phyloP scores from a whole-genome alignment of 2,797 vertebrate species.

The Lithobates pipiens region DNA sequence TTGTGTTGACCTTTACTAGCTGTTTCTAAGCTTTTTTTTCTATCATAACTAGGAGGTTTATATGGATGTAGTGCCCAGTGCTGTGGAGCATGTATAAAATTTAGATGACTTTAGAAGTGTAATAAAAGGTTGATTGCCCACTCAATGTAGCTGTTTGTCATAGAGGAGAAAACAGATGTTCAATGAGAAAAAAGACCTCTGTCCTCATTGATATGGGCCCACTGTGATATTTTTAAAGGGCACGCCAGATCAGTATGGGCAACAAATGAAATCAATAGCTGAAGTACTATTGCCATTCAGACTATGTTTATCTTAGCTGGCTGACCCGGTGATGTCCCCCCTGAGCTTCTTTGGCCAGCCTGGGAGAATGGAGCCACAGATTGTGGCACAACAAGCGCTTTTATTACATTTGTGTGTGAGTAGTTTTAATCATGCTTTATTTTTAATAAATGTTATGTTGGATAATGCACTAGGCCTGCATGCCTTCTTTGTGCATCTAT shows the following conservation, averaged over 20 bases:
- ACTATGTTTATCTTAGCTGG: no score
- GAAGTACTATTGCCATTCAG: not conserved
- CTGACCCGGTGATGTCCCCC: no score
- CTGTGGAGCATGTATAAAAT: constrained; percentile 16
- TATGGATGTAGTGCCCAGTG: constrained; percentile 10
- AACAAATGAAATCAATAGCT: not conserved
- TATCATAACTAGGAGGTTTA: constrained; percentile 31
- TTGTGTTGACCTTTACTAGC: constrained; percentile 47
- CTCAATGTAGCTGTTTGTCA: constrained; percentile 2
- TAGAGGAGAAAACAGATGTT: not conserved
- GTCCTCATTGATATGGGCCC: not conserved
- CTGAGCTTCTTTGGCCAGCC: no score
- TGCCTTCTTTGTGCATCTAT: no score
- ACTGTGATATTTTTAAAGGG: not conserved
- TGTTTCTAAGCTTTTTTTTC: constrained; percentile 14
- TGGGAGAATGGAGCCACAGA: no score
- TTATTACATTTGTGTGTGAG: no score
- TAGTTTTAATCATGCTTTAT: no score
- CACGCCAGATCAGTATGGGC: no score
- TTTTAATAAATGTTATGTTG: no score
- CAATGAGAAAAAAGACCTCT: not conserved
- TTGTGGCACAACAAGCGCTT: no score
- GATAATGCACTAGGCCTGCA: no score
- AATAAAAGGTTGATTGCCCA: constrained; percentile 20
- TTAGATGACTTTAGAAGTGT: constrained; percentile 24